Evolutionary conservation across 2,797 vertebrate species (phyloP), one percentile per base, ranked within the genome.

Genomic region (Etheostoma perlongum): DNA sequence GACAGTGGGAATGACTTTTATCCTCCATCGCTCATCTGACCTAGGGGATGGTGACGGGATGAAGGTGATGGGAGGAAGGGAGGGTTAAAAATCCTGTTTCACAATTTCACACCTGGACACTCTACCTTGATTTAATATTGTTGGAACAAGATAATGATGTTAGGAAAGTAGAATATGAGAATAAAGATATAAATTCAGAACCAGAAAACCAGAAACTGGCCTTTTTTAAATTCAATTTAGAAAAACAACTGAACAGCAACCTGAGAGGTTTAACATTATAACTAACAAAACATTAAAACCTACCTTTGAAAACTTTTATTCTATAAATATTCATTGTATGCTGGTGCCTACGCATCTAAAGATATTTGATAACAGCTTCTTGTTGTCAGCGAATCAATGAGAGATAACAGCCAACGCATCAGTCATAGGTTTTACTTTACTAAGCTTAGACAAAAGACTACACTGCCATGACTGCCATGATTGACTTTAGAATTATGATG

Each of bases 251-350:
- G 71, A 89, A 65, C 7, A 94, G 93, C 90, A 95, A 95, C 94
- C 93, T 92, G 90, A 93, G 92, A 92, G 90, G 89, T 94, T 89
- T 83, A 91, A 53, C 94, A 94, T 91, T 93, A 94, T 93, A 93
- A 92, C 91, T 91, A 85, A 91, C 90, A 84, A 94, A 91, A 95
- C 94, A 95, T 95, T 94, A 95, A 93, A 92, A 92, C 85, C 93
- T 91, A 76, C 93, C 93, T 95, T 94, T 93, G 87, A 95, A 95
- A 91, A 94, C 94, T 95, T 95, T 95, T 95, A 95, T 94, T 92
- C 88, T 96, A 96, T 93, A 97, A 95, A 96, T 96, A 96, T 96
- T 96, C 94, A 96, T 96, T 94, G 89, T 72, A 89, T 90, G 89
- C 67, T 80, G 84, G 83, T 92, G 90, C 85, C 91, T 91, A 91